Base-by-base conservation (phyloP, 2,113 vertebrate genomes). In the Periophthalmodon schlosseri region DNA sequence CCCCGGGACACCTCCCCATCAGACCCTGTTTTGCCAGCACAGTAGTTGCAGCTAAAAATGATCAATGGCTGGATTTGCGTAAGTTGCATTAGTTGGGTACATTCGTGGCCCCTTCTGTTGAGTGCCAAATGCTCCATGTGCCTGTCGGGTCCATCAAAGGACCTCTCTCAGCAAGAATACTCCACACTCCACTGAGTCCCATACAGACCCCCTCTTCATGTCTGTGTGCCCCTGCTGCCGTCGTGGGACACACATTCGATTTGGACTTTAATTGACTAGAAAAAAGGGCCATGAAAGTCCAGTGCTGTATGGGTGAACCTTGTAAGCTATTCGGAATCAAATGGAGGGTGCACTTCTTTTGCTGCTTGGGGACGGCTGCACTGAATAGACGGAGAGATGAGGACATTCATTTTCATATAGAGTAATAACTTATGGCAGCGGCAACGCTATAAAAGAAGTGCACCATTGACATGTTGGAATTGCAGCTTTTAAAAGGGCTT, bases 31-130 rank as follows among this genome's bases (percentile, higher is more conserved):
- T 73, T 82, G 82, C 83, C 73, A 76, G 70, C 20, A 1, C 68
- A 75, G 66, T 84, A 65, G 63, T 76, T 77, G 75, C 81, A 70
- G 67, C 79, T 90, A 79, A 88, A 87, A 74, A 72, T 87, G 90
- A 90, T 83, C 84, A 88, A 90, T 90, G 18, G 50, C 69, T 74
- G 72, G 46, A 71, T 84, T 82, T 84, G 78, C 82, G 81, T 83
- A 60, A 74, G 73, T 79, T 68, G 75, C 83, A 70, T 79, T 84
- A 75, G 79, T 81, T 72, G 64, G 24, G 63, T 67, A 70, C 75
- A 60, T 64, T 68, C 34, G 24, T 65, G 69, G 56, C 68, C 36
- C 44, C 83, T 84, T 82, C 69, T 21, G 78, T 54, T 70, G 74
- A 61, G 74, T 76, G 79, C 84, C 76, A 78, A 81, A 83, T 75